Evolutionary conservation across 64 coral and sea anemone genomes (phyloP), one percentile per base, ranked within the genome.

Genomic region (Pachyseris speciosa): DNA sequence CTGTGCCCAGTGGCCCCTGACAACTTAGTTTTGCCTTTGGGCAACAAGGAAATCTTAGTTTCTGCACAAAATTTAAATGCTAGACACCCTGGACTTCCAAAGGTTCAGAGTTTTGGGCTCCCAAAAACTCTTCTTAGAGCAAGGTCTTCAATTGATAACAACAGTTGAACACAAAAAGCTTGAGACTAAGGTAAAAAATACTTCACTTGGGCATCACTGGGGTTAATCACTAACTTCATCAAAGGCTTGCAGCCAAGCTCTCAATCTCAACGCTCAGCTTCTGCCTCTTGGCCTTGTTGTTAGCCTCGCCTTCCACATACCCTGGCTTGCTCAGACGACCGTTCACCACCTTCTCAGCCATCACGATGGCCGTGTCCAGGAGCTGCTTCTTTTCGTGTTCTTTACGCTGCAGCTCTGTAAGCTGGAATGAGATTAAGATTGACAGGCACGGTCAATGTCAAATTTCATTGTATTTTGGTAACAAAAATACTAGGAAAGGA

Each of bases 281-380:
- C 71, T 99, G 78, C 20, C 90, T 85, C 78, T 99, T 99, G 8
- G 64, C n/a, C 65, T 95, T 95, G 80, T 95, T 95, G 86, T 36
- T 65, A 30, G 64, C 77, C 39, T 99, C 97, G 31, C 80, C 84
- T 1, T 99, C 97, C 43, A 99, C 93, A 31, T 99, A 99, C 3
- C 49, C 70, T 74, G 71, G 73, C 90, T 99, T 99, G 97, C 79
- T 95, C 72, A 99, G 72, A 15, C 94, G 94, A 2, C 93, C 90
- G 22, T 51, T 92, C 36, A 99, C 97, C 63, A 99, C 93, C 42
- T 90, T 99, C 72, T 99, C 93, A 20, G 97, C 97, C 74, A 99
- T 73, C 1, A 76, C 64, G 48, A 99, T 99, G 15, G 97, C 97
- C 41, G 89, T 67, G 32, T 99, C 97, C 64, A 95, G 72, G 22